Percentiles rank a stretch among this genome's conserved stretches.
Conservation (phyloP, 37 sponge, comb jelly and placozoan species). For the Petrosia ficiformis region DNA sequence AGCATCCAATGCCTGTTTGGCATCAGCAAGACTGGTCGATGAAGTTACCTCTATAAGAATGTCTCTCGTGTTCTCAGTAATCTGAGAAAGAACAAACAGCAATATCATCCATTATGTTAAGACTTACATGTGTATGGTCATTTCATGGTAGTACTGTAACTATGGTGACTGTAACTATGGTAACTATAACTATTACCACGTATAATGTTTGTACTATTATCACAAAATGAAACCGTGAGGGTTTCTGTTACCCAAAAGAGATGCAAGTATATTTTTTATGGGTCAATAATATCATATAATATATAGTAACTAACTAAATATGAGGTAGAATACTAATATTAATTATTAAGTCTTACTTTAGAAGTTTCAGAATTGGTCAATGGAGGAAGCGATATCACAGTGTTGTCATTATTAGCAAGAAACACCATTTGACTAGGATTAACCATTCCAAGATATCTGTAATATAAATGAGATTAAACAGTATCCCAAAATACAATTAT, state of each 20-base stretch:
- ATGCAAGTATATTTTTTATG: too few relatives aligned
- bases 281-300: too few relatives aligned
- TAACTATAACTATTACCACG: too few relatives aligned
- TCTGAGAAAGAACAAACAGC: background rate
- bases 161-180: too few relatives aligned
- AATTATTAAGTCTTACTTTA: constrained; percentile 44
- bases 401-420: constrained; percentile 49
- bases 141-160: too few relatives aligned
- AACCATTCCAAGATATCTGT: constrained; percentile 70
- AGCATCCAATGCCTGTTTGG: constrained; percentile 67
- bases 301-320: background rate
- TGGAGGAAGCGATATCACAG: constrained; percentile 86
- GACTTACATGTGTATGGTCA: background rate
- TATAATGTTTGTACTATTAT: too few relatives aligned
- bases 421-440: constrained; percentile 48
- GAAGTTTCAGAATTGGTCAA: constrained; percentile 78
- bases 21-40: constrained; percentile 45
- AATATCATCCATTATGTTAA: background rate
- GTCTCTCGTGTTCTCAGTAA: constrained; percentile 22
- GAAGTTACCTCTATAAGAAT: constrained; percentile 90
- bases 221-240: too few relatives aligned
- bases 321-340: background rate
- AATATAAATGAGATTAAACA: background rate
- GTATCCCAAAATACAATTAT: background rate
- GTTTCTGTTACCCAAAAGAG: too few relatives aligned